Percentiles rank a stretch among this genome's conserved stretches.
phyloP scores from a whole-genome alignment of 2,113 vertebrate genomes.

The Xiphias gladius region DNA sequence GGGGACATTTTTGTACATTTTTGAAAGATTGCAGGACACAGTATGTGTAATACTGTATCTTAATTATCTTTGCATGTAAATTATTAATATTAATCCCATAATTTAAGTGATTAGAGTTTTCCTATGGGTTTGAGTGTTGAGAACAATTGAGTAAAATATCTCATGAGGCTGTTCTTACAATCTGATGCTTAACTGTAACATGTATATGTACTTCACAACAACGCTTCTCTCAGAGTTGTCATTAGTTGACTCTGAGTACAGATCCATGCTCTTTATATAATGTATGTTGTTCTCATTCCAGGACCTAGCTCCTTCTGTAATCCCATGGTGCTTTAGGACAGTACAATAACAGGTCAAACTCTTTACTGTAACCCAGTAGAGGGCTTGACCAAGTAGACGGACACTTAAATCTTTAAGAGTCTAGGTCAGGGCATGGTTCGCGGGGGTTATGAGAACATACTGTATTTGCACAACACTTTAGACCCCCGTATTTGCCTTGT shows the following conservation, averaged over 20 bases:
- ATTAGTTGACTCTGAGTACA: neutral
- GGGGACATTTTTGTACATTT: neutral
- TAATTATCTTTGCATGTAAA: neutral
- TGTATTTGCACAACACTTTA: neutral
- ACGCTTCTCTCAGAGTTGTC: neutral
- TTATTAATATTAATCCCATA: neutral
- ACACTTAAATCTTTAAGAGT: slow-evolving; percentile 35
- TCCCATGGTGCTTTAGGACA: neutral
- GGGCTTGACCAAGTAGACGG: slow-evolving; percentile 1
- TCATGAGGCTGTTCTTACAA: neutral
- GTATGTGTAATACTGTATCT: neutral
- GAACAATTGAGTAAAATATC: neutral
- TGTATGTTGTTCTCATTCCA: neutral
- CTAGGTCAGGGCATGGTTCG: slow-evolving; percentile 20
- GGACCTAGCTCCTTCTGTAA: neutral
- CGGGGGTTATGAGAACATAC: slow-evolving; percentile 8
- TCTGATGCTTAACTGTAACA: neutral
- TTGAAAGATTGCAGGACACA: too few species aligned
- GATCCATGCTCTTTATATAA: neutral
- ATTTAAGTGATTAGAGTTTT: neutral
- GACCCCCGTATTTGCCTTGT: slow-evolving; percentile 5
- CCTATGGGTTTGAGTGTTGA: too few species aligned
- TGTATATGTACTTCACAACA: neutral
- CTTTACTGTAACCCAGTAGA: slow-evolving; percentile 1
- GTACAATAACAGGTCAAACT: slow-evolving; percentile 27